phyloP scores from a whole-genome alignment of 2,113 vertebrate genomes.

The Odocoileus hemionus region DNA sequence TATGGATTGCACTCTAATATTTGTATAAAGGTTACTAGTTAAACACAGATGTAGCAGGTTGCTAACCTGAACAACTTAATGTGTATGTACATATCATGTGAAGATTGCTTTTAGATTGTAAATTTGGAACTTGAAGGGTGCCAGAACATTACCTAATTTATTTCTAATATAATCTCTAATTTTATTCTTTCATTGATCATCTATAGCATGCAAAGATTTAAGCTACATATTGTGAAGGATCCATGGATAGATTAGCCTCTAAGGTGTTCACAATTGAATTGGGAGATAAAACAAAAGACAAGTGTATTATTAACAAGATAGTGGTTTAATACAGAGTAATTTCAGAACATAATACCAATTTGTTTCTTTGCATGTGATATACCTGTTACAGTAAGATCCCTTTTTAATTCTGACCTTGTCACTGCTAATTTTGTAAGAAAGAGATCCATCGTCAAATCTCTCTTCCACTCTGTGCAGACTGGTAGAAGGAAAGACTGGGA shows the following conservation, averaged over 20 bases:
- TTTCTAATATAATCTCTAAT: neutral
- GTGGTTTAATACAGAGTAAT: neutral
- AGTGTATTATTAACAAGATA: neutral
- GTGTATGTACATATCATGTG: neutral
- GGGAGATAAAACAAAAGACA: neutral
- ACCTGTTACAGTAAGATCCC: neutral
- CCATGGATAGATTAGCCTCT: neutral
- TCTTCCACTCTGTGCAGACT: neutral
- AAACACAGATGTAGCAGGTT: neutral
- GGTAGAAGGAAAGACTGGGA: neutral
- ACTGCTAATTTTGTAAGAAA: neutral
- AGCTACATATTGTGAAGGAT: neutral
- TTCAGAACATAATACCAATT: neutral
- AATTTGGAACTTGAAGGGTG: neutral
- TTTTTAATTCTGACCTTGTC: neutral
- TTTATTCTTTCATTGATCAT: neutral
- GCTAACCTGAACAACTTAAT: neutral
- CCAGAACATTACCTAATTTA: neutral
- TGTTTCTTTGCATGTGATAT: neutral
- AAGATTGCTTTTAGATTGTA: neutral
- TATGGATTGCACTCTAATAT: neutral
- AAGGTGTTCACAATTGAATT: neutral
- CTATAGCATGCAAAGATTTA: neutral
- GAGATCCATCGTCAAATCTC: neutral
- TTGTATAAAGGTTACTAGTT: neutral